These are phyloP conservation scores for Coboldia fuscipes DNA, from an alignment of 1,140 invertebrate species.

Conservation along the genomic window DNA sequence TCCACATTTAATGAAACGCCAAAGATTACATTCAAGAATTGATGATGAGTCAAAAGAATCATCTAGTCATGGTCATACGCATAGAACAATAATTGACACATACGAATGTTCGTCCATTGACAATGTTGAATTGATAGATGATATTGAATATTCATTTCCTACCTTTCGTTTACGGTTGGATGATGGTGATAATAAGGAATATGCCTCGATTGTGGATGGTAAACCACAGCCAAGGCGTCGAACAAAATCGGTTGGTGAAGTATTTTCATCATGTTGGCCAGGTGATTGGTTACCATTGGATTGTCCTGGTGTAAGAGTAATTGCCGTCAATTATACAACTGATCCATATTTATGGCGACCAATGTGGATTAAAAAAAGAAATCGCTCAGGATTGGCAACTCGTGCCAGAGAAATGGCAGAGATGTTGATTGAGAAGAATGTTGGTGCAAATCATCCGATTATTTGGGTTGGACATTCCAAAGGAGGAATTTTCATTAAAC, in stretches of 20 bases:
- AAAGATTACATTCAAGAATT: constrained; percentile 7
- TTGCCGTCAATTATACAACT: constrained; percentile 47
- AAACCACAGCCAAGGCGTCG: not conserved
- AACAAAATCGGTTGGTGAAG: not conserved
- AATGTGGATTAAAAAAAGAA: constrained; percentile 36
- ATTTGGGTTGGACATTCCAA: constrained; percentile 52
- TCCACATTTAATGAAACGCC: constrained; percentile 13
- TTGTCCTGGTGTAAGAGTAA: constrained; percentile 37
- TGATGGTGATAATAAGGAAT: not conserved
- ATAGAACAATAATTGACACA: no score
- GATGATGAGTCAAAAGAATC: not conserved
- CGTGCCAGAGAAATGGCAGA: constrained; percentile 41
- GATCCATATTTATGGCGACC: constrained; percentile 45
- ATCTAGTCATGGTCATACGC: no score
- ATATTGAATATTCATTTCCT: not conserved
- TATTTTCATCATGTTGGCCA: constrained; percentile 39
- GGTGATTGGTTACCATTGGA: constrained; percentile 42
- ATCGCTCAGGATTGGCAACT: constrained; percentile 33
- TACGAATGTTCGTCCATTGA: no score
- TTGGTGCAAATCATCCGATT: constrained; percentile 34
- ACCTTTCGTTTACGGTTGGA: not conserved
- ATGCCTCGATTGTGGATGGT: not conserved
- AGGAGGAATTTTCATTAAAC: constrained; percentile 47
- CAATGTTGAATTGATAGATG: no score
- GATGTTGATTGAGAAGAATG: constrained; percentile 29